Conservation (phyloP, 2,113 vertebrate genomes). For the Pelodiscus sinensis region DNA sequence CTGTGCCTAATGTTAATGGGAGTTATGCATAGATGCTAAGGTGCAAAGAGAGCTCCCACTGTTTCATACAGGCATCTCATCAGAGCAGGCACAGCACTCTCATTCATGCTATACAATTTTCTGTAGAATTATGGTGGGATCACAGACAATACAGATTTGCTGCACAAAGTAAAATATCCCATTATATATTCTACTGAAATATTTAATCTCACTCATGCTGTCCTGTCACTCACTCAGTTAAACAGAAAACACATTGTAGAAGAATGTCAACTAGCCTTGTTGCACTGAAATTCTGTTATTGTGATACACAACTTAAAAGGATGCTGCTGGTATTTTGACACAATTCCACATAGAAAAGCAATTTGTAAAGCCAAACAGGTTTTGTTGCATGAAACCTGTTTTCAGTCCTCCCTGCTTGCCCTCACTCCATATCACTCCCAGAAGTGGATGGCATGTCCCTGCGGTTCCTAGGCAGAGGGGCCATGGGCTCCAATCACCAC, state of each 20-base stretch:
- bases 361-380: not conserved
- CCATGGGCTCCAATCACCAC: too few relatives aligned
- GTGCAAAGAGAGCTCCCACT: not conserved
- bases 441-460: too few relatives aligned
- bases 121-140: not conserved
- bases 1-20: accelerated
- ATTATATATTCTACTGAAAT: not conserved
- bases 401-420: not conserved
- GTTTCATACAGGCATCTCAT: not conserved
- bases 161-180: not conserved
- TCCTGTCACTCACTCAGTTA: not conserved
- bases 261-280: not conserved
- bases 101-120: not conserved
- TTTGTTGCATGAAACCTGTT: not conserved
- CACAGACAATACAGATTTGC: not conserved
- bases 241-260: not conserved
- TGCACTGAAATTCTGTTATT: not conserved
- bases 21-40: accelerated
- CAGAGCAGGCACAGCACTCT: not conserved
- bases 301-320: not conserved
- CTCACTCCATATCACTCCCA: too few relatives aligned
- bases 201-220: constrained; percentile 1
- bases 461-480: too few relatives aligned
- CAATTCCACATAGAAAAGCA: not conserved
- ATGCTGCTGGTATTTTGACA: not conserved